These are phyloP conservation scores for Enteromius treurensis DNA, from an alignment of 2,797 vertebrate species.

Conservation along the genomic window DNA sequence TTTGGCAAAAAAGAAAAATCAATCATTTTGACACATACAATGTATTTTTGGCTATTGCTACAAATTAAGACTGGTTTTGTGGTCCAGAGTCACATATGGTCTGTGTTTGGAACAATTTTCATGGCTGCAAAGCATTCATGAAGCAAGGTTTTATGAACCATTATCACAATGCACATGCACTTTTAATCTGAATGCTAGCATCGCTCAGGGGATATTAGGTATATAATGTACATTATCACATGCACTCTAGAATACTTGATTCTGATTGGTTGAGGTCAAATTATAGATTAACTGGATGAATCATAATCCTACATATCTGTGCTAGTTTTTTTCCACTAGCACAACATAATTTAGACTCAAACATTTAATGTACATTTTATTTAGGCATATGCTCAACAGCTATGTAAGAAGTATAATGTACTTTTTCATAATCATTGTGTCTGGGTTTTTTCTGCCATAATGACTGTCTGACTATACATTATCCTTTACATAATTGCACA, in stretches of 20 bases:
- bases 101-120: not conserved
- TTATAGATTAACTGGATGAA: no score
- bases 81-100: no score
- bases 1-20: no score
- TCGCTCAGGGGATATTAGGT: not conserved
- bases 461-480: not conserved
- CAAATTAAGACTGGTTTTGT: no score
- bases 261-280: not conserved
- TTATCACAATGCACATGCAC: not conserved
- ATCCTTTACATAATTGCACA: slow-evolving; percentile 1
- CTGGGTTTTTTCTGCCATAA: not conserved
- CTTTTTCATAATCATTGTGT: not conserved
- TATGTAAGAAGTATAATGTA: not conserved
- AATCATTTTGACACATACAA: no score
- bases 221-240: not conserved
- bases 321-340: not conserved
- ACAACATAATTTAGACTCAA: not conserved
- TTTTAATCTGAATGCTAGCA: not conserved
- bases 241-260: not conserved
- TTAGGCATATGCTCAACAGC: not conserved
- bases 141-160: not conserved
- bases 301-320: not conserved
- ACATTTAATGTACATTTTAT: not conserved
- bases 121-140: no score
- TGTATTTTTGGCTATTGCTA: no score